phyloP scores from a whole-genome alignment of 2,797 vertebrate genomes.

The Mormyrus hasselquistii region DNA sequence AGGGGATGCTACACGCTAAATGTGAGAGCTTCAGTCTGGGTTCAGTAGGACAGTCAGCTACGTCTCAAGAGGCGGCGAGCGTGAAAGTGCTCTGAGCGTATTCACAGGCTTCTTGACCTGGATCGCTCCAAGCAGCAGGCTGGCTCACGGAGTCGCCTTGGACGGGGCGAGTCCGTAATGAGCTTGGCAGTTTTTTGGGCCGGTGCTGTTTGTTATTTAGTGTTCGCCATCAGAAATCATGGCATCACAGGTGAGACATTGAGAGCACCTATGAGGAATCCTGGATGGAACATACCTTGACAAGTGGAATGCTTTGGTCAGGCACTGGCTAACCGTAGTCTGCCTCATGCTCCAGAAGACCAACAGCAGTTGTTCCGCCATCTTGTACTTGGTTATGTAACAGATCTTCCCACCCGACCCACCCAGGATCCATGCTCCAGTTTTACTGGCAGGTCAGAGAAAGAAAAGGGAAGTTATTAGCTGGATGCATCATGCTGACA shows the following conservation, averaged over 20 bases:
- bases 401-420: neutral
- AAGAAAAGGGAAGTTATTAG: neutral
- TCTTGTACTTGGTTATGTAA: neutral
- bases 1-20: neutral
- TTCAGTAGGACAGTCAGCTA: constrained; percentile 2
- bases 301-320: neutral
- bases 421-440: neutral
- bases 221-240: neutral
- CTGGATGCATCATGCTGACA: neutral
- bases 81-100: neutral
- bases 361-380: neutral
- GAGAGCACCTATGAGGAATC: neutral
- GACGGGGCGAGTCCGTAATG: neutral
- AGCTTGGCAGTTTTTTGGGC: neutral
- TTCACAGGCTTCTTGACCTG: neutral
- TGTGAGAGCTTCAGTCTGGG: neutral
- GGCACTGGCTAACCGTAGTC: neutral
- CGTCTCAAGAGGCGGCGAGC: neutral
- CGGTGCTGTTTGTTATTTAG: neutral
- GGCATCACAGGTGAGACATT: neutral
- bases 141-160: neutral
- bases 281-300: neutral
- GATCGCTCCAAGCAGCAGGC: neutral
- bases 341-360: neutral
- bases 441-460: neutral